Base-by-base conservation (phyloP, 2,888 invertebrate species). In the Theretra japonica region DNA sequence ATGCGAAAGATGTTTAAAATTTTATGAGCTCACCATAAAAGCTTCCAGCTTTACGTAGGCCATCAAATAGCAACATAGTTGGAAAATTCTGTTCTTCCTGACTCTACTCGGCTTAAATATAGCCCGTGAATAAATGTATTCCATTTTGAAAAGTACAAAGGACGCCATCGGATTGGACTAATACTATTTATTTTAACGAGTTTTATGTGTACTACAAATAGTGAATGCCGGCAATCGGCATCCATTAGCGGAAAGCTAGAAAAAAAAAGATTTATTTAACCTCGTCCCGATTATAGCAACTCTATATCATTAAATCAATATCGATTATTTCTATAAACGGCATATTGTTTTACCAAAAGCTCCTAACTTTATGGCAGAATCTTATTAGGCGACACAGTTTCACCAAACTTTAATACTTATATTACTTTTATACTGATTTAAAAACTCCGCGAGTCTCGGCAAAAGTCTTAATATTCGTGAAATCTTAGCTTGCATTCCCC, bases 51-150 rank as follows among this genome's bases (percentile, higher is more conserved):
- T 48, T 65, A 65, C 41, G 48, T 65, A 65, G 41, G 65, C 65
- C 19, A 65, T 65, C 23, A 65, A 65, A 65, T 23, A 48, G 65
- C 65, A 65, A 65, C 65, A 65, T 65, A 65, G 65, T 65, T 15
- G 15, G 33, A 17, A 41, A 15, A 48, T 65, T 48, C 48, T 48
- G 41, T 23, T 23, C 21, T 41, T 11, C 33, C 33, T 7, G n/a
- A 57, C 21, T 23, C 23, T 58, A 58, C 60, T n/a, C n/a, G 60
- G 7, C 21, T 57, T 57, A n/a, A 33, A 60, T n/a, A 60, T 30
- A 53, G 53, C 30, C n/a, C n/a, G 60, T 30, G 25, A 59, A 59
- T 28, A 59, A 28, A 28, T 59, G 2, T 28, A 6, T 60, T n/a
- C n/a, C 8, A 60, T 60, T 41, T 25, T 65, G 15, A 11, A 23